These are phyloP conservation scores for Sander vitreus DNA, from an alignment of 2,113 vertebrate genomes.

Conservation along the genomic window DNA sequence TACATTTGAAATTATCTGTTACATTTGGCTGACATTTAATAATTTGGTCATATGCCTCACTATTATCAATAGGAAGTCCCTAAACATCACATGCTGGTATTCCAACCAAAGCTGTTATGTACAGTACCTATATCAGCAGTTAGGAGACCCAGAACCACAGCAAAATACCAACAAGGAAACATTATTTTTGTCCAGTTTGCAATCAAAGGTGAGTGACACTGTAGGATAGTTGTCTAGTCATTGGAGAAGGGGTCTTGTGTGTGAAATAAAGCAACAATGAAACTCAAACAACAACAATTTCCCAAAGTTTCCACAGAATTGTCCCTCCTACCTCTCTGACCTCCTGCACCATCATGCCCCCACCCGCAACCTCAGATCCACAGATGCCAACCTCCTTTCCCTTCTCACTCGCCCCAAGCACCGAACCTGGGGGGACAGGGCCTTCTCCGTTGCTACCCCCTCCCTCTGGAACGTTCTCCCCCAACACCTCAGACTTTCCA, in stretches of 20 bases:
- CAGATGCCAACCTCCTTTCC: no score
- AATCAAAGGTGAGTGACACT: background rate
- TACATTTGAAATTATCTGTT: background rate
- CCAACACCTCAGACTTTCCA: no score
- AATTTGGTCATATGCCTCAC: background rate
- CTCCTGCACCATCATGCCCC: no score
- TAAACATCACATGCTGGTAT: background rate
- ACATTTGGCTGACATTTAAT: background rate
- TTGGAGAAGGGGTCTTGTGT: background rate
- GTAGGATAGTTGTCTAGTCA: background rate
- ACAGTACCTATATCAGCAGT: background rate
- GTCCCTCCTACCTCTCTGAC: background rate
- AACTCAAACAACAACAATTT: background rate
- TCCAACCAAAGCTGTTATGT: background rate
- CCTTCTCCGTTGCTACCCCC: no score
- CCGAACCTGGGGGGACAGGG: no score
- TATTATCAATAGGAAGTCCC: background rate
- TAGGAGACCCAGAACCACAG: background rate
- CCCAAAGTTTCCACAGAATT: background rate
- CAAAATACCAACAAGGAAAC: conserved; percentile 1
- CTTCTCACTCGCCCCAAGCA: no score
- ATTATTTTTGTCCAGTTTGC: background rate
- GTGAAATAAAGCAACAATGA: background rate
- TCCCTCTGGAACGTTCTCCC: no score
- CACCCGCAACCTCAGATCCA: no score